Evolutionary conservation across 2,113 vertebrate species (phyloP), one percentile per base, ranked within the genome.

Genomic region (Dasypus novemcinctus): DNA sequence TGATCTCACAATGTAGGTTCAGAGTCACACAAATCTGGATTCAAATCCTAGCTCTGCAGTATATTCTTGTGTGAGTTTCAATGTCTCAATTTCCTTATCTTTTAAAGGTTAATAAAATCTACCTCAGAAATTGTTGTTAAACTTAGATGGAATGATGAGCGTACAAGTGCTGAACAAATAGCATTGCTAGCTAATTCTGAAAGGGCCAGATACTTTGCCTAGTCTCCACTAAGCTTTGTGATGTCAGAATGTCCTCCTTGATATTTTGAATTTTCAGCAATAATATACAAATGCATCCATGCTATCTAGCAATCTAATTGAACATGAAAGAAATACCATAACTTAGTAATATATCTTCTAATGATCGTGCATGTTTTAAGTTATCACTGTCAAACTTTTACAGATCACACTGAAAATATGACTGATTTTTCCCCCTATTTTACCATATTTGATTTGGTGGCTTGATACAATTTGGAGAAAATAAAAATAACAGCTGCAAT

Each of bases 231-330:
- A 94, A 92, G 15, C 15, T 95, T 88, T 93, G 29, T 91, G 71
- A 57, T 91, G 14, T 81, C 21, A 69, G 41, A 36, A 49, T 41
- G 7, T 11, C 43, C 23, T 90, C 46, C 43, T 79, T 84, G 41
- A 78, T 87, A 94, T 79, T 94, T 93, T 87, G 23, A 96, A 84
- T 41, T 87, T 89, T 72, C 46, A 76, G 23, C 25, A 87, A 8
- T 72, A 87, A 76, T 94, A 92, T 83, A 87, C 8, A 87, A 96
- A 76, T 61, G 8, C 13, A 78, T 69, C 13, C 12, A 27, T 63
- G 21, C 75, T 87, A 66, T 36, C 43, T 84, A 83, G 13, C 15
- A 92, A 90, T 57, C 11, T 86, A 91, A 82, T 11, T 69, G 18
- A 94, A 61, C 38, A 89, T 80, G 78, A 80, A 82, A 80, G 18